phyloP scores from a whole-genome alignment of 2,888 invertebrate species.

The Cryptocephalus primarius region DNA sequence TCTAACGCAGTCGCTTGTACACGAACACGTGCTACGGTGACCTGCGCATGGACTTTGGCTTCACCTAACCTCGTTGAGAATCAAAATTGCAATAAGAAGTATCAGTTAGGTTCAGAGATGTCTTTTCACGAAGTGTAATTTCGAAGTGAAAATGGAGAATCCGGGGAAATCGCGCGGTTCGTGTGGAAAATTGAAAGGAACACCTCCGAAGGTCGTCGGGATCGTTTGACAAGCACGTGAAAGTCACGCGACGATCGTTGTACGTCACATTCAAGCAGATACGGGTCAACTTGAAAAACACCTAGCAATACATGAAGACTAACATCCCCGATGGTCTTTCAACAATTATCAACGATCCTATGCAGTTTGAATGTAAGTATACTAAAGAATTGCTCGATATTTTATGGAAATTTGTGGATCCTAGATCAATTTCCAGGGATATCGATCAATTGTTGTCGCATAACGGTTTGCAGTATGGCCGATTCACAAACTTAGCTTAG shows the following conservation, averaged over 20 bases:
- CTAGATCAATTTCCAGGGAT: slow-evolving; percentile 7
- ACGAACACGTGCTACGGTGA: slow-evolving; percentile 8
- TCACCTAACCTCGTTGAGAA: slow-evolving; percentile 9
- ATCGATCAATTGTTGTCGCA: slow-evolving; percentile 37
- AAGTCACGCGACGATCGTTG: slow-evolving; percentile 27
- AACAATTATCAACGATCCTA: slow-evolving; percentile 34
- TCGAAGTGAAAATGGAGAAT: too few species aligned
- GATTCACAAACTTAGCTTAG: slow-evolving; percentile 26
- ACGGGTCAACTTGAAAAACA: slow-evolving; percentile 12
- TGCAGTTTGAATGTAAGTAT: slow-evolving; percentile 38
- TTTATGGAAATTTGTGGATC: not conserved
- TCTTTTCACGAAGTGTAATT: too few species aligned
- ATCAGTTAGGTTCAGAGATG: too few species aligned
- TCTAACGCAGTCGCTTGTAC: slow-evolving; percentile 16
- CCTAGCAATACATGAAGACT: slow-evolving; percentile 37
- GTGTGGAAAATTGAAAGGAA: too few species aligned
- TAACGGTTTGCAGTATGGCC: slow-evolving; percentile 33
- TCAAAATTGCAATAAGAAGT: too few species aligned
- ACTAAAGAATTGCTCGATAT: slow-evolving; percentile 3
- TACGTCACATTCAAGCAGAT: slow-evolving; percentile 9
- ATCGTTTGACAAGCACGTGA: slow-evolving; percentile 9
- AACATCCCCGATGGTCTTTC: slow-evolving; percentile 35
- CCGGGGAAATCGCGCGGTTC: too few species aligned
- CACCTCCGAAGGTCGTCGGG: too few species aligned
- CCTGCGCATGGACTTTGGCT: slow-evolving; percentile 4